Conservation (phyloP, 1,140 invertebrate species). For the Ostrea edulis region DNA sequence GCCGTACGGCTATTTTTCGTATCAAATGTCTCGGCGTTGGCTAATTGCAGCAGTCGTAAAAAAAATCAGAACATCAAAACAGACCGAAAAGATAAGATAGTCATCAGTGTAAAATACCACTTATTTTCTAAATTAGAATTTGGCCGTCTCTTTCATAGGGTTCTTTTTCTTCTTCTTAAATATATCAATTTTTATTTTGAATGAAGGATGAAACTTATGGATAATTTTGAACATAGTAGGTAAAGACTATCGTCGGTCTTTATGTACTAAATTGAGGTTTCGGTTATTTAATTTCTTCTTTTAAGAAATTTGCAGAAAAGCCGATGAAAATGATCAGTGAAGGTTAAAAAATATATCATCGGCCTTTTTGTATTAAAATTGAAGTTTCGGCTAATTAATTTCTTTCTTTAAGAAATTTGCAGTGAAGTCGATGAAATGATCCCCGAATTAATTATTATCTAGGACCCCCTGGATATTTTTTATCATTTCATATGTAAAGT, state of each 20-base stretch:
- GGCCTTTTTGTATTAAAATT: too few species aligned
- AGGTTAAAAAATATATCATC: too few species aligned
- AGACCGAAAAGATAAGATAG: neutral
- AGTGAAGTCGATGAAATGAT: neutral
- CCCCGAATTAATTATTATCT: neutral
- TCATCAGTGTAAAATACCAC: neutral
- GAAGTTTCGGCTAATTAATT: too few species aligned
- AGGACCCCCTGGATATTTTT: neutral
- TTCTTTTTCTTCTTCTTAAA: neutral
- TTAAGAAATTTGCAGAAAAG: neutral
- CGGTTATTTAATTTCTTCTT: neutral
- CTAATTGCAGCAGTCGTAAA: conserved; percentile 4
- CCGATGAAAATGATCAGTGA: neutral
- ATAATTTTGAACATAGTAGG: too few species aligned
- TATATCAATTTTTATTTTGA: neutral
- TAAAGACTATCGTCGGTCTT: too few species aligned
- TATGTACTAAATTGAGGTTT: too few species aligned
- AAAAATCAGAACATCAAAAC: neutral
- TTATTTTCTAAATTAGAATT: neutral
- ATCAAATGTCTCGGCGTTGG: neutral
- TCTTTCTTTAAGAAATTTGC: neutral
- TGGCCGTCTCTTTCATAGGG: neutral
- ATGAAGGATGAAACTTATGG: neutral
- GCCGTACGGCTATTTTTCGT: neutral
- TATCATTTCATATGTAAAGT: conserved; percentile 23